Conservation (phyloP, 53 echinoderm and acorn worm species). For the Temnopleurus reevesii region DNA sequence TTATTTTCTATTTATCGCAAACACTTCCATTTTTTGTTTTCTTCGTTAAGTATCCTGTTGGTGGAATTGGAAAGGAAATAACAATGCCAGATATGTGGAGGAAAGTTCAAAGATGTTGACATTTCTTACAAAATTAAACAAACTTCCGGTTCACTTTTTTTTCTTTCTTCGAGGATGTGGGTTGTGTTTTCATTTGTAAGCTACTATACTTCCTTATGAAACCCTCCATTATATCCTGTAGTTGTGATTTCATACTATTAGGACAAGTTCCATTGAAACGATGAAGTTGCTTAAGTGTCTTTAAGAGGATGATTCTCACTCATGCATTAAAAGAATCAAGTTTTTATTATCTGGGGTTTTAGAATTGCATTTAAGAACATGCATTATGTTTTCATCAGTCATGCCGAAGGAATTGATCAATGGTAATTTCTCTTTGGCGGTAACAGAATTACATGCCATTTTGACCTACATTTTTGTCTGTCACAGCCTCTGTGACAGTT, state of each 20-base stretch:
- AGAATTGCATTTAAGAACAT: too few species aligned
- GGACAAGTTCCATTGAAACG: neutral
- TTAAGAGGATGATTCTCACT: neutral
- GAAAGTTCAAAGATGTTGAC: slow-evolving; percentile 26
- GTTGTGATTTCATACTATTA: neutral
- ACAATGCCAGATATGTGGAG: neutral
- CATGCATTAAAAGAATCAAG: too few species aligned
- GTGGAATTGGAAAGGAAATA: neutral
- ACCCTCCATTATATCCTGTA: neutral
- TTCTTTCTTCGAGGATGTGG: slow-evolving; percentile 33
- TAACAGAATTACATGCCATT: too few species aligned
- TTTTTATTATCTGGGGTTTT: too few species aligned
- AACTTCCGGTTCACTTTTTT: slow-evolving; percentile 12
- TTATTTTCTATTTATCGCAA: too few species aligned
- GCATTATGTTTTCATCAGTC: too few species aligned
- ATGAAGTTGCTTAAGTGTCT: neutral
- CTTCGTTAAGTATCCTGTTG: neutral
- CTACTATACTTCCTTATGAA: slow-evolving; percentile 26
- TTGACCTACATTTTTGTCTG: too few species aligned
- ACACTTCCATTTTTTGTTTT: too few species aligned
- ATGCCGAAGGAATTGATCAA: too few species aligned
- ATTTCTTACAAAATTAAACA: neutral
- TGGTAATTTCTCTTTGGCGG: too few species aligned
- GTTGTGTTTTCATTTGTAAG: neutral
- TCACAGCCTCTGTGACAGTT: too few species aligned